A percentile compares a stretch with the other conserved stretches of the same genome.
These are phyloP conservation scores for Acrobasis consociella DNA, from an alignment of 2,888 invertebrate genomes.

Conservation along the genomic window DNA sequence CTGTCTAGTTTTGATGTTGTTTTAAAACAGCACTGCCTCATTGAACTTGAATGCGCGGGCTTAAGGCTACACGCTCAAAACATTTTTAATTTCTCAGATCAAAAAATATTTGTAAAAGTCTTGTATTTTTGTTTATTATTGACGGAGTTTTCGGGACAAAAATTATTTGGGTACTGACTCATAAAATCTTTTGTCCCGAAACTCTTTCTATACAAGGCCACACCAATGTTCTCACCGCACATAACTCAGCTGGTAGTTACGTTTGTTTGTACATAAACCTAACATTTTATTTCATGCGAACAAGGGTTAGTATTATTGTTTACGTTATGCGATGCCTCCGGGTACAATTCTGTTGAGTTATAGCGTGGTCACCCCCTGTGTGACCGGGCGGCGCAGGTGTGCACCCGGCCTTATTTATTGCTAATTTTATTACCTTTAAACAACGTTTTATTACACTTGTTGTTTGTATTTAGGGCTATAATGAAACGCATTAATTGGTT, in stretches of 20 bases:
- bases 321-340: slow-evolving; percentile 59
- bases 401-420: slow-evolving; percentile 69
- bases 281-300: slow-evolving; percentile 57
- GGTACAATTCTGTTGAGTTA: slow-evolving; percentile 76
- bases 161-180: no score
- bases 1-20: no score
- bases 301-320: slow-evolving; percentile 66
- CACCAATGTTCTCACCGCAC: slow-evolving; percentile 15
- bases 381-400: slow-evolving; percentile 66
- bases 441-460: slow-evolving; percentile 43
- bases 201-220: neutral
- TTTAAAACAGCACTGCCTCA: no score
- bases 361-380: slow-evolving; percentile 63
- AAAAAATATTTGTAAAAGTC: no score
- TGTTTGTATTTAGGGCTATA: slow-evolving; percentile 41
- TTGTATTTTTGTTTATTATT: neutral
- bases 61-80: no score
- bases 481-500: slow-evolving; percentile 16
- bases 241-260: slow-evolving; percentile 43
- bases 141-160: no score
- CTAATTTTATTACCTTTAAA: slow-evolving; percentile 68
- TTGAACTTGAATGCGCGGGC: no score
- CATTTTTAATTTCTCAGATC: no score
- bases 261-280: slow-evolving; percentile 44
- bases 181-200: neutral